Evolutionary conservation across 2,888 invertebrate genomes (phyloP).

Genomic region (Lithophane socia): DNA sequence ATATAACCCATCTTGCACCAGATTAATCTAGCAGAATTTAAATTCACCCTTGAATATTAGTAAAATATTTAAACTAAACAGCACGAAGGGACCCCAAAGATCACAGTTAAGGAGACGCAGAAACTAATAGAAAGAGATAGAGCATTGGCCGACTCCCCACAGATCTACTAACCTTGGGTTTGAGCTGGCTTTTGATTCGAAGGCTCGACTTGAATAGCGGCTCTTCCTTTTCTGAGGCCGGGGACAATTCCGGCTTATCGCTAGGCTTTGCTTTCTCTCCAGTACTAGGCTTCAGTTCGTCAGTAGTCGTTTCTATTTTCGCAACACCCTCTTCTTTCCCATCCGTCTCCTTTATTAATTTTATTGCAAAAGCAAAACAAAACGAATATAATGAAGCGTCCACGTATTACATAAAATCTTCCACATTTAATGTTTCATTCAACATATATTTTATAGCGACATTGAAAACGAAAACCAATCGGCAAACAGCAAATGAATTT

Average conservation of each 20-base stretch:
- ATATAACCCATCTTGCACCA: conserved; percentile 44
- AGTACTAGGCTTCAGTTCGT: conserved; percentile 86
- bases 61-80: conserved; percentile 67
- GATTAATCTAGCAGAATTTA: conserved; percentile 32
- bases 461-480: conserved; percentile 77
- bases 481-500: conserved; percentile 80
- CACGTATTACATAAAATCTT: conserved; percentile 73
- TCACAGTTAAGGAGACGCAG: conserved; percentile 79
- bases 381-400: conserved; percentile 81
- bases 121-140: conserved; percentile 82
- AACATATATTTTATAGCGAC: conserved; percentile 76
- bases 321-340: conserved; percentile 85
- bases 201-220: conserved; percentile 88
- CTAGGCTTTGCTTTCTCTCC: conserved; percentile 77
- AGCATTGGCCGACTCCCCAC: conserved; percentile 68
- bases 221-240: conserved; percentile 85
- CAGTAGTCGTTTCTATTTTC: conserved; percentile 88
- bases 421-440: conserved; percentile 68
- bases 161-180: conserved; percentile 85
- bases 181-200: conserved; percentile 81
- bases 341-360: conserved; percentile 83
- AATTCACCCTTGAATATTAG: conserved; percentile 65
- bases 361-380: conserved; percentile 88
- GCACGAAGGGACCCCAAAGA: conserved; percentile 71
- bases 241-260: conserved; percentile 76